Conservation (phyloP, 2,888 invertebrate genomes). For the Eristalinus sepulchralis region DNA sequence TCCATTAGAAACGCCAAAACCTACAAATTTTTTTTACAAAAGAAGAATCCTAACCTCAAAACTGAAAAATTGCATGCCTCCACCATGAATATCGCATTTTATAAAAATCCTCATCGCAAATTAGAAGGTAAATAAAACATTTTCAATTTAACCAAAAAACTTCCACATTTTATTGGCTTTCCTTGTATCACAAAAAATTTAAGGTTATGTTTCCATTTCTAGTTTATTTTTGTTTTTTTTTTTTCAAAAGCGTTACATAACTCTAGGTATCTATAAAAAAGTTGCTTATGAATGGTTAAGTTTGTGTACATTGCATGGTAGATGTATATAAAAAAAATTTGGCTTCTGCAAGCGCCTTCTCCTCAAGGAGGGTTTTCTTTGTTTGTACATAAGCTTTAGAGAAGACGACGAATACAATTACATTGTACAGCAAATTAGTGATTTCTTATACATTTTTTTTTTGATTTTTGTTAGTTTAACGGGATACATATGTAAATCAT, state of each 20-base stretch:
- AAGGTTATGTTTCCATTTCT: conserved; percentile 16
- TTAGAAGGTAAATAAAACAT: conserved; percentile 69
- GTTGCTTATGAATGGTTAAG: conserved; percentile 46
- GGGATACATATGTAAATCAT: conserved; percentile 13
- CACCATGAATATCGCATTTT: conserved; percentile 77
- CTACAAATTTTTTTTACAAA: too few species aligned
- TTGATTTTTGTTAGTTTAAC: conserved; percentile 43
- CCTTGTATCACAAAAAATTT: conserved; percentile 78
- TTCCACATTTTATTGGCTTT: conserved; percentile 63
- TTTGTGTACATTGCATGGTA: conserved; percentile 37
- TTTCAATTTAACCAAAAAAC: conserved; percentile 65
- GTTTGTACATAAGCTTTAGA: conserved; percentile 48
- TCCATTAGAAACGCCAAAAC: too few species aligned
- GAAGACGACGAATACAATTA: conserved; percentile 26
- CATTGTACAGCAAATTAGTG: conserved; percentile 34
- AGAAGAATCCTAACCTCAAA: too few species aligned
- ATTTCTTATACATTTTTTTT: background rate
- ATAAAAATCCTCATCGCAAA: conserved; percentile 64
- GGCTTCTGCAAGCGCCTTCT: conserved; percentile 39
- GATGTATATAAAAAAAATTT: conserved; percentile 39
- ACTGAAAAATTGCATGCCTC: background rate
- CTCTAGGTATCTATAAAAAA: conserved; percentile 59
- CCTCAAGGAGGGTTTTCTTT: background rate
- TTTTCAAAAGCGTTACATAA: conserved; percentile 50
- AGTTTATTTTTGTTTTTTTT: conserved; percentile 28